Evolutionary conservation across 2,888 invertebrate genomes (phyloP), one percentile per base, ranked within the genome.

Genomic region (Xylota sylvarum): DNA sequence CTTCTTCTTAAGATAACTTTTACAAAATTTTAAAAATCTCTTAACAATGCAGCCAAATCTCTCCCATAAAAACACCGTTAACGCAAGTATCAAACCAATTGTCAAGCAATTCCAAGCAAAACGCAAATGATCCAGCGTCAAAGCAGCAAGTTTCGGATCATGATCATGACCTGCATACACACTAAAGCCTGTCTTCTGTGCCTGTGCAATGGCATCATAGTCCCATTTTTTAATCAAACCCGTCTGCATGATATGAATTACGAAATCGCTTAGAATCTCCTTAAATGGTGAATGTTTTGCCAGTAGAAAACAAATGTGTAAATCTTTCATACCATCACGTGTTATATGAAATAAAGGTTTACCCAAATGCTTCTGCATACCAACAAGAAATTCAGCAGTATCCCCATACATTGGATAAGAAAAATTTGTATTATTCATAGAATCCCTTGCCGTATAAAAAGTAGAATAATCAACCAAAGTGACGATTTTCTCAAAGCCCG

Each of bases 201-300:
- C 56, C 4, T 70, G 56, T 4, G 0, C 12, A 43, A 43, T 6
- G 1, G 69, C 14, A 30, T 70, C 56, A n/a, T 30, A 5, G 7
- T 37, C n/a, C 85, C 85, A 85, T 48, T 85, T 85, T 2, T 23
- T 4, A 19, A 81, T 30, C 37, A 85, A 40, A 2, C 85, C 85
- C n/a, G 76, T 65, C 2, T 72, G 65, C 56, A n/a, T 58, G 5
- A 72, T 27, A 5, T 58, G 19, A 1, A 85, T 23, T 12, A 85
- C 76, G 7, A 76, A 81, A 5, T 4, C 19, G 46, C 76, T 23
- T 1, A 81, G 12, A 17, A 77, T 72, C n/a, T 72, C 60, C 1
- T 37, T 14, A 19, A 72, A 77, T 0, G 76, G 80, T 5, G 80
- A 81, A 32, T 81, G 65, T 3, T 32, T 0, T 6, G 7, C 19